These are phyloP conservation scores for Notoglanidium macrostoma DNA, from an alignment of 2,797 vertebrate species.

Conservation along the genomic window DNA sequence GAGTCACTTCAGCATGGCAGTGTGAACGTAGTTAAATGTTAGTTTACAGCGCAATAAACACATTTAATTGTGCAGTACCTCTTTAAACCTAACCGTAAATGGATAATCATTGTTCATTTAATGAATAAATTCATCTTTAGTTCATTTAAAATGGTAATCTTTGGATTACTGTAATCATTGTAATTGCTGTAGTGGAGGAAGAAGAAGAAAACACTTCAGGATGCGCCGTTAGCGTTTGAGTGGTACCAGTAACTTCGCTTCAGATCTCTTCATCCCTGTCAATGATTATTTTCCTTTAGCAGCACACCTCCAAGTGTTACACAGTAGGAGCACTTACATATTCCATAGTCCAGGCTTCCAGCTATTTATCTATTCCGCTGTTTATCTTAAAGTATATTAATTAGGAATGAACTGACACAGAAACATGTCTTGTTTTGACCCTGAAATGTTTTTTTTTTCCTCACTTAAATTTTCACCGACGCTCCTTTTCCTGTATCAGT, in stretches of 20 bases:
- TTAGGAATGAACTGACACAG: not conserved
- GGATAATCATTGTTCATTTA: not conserved
- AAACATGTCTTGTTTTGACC: not conserved
- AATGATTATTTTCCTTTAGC: not conserved
- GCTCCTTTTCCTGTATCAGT: not conserved
- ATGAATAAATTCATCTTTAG: not conserved
- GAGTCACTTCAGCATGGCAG: no score
- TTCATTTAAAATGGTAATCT: not conserved
- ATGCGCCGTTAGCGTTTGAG: not conserved
- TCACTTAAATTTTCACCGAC: conserved; percentile 5
- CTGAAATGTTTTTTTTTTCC: conserved; percentile 2
- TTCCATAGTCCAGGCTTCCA: not conserved
- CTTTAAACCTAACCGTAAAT: not conserved
- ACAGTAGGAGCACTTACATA: not conserved
- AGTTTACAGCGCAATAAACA: no score
- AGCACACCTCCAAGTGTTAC: not conserved
- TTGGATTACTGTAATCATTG: not conserved
- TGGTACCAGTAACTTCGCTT: not conserved
- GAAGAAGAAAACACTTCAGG: not conserved
- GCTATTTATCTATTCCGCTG: not conserved
- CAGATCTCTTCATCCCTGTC: not conserved
- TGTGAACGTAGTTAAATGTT: no score
- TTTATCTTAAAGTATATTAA: not conserved
- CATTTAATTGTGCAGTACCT: no score
- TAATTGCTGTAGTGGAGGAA: conserved; percentile 2